Base-by-base conservation (phyloP, 1,140 invertebrate genomes). In the Drosophila setifemur region DNA sequence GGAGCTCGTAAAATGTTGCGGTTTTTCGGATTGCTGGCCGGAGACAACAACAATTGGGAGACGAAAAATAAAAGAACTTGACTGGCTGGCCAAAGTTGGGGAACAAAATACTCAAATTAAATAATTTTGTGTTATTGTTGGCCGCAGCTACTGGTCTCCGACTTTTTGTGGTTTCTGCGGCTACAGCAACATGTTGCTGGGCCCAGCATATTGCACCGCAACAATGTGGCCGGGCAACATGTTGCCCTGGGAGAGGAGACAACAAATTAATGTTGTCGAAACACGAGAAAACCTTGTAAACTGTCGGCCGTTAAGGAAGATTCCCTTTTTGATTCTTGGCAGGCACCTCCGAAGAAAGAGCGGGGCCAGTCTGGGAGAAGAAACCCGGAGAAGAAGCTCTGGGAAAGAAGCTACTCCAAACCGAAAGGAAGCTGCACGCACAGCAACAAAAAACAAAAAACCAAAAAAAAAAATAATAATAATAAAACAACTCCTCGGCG, bases 211-310 rank as follows among this genome's bases (percentile, higher is more conserved):
- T 31, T 26, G n/a, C n/a, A n/a, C 33, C 33, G 4, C 11, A 33
- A 33, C 11, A 12, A 14, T 16, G 14, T 37, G 2, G 21, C 21
- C 21, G 21, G 2, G 4, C 60, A 49, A 53, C 35, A 63, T 69
- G 48, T 61, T 73, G 37, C 61, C 39, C 16, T 19, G 4, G n/a
- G 53, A 9, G 31, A 39, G 68, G 66, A 44, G 19, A 49, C 58
- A 54, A 71, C 72, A 77, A 71, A 75, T 77, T 77, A 71, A 76
- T 77, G 73, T 76, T 77, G 67, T 71, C 49, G 49, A 76, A 72
- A 77, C 74, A 77, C 74, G 74, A 71, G 61, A 76, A 77, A 76
- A 48, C 37, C 74, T 67, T 77, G 74, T 77, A 76, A 71, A 67
- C 60, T 77, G 74, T 77, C 74, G 40, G 44, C 29, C 25, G 67